phyloP scores from a whole-genome alignment of 2,113 vertebrate genomes.

The Brienomyrus longianalis region DNA sequence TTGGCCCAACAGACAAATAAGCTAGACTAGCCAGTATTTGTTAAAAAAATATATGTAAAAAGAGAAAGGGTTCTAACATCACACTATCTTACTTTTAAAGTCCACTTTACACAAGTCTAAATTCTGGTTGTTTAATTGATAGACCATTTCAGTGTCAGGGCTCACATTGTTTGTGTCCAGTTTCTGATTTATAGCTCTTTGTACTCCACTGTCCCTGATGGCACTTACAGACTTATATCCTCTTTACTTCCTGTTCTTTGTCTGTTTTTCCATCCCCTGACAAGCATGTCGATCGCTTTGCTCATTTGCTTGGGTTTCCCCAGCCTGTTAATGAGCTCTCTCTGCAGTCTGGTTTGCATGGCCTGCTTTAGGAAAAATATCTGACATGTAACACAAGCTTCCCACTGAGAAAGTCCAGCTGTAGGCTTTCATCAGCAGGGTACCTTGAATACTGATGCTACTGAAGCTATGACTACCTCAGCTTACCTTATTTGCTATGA shows the following conservation, averaged over 20 bases:
- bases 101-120: not conserved
- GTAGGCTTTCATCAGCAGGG: not conserved
- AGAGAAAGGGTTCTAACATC: not conserved
- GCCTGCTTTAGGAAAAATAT: not conserved
- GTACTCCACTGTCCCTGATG: slow-evolving; percentile 39
- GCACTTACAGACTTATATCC: slow-evolving; percentile 16
- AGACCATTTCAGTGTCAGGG: not conserved
- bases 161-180: not conserved
- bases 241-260: not conserved
- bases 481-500: not conserved
- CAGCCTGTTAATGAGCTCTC: not conserved
- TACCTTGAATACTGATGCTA: not conserved
- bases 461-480: not conserved
- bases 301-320: not conserved
- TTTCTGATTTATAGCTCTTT: not conserved
- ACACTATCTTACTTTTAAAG: not conserved
- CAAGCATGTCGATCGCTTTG: not conserved
- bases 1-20: not conserved
- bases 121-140: not conserved
- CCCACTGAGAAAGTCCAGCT: not conserved
- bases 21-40: not conserved
- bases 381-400: not conserved
- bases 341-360: slow-evolving; percentile 8
- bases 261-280: not conserved
- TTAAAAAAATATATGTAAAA: not conserved